A percentile compares a stretch with the other conserved stretches of the same genome.
phyloP scores from a whole-genome alignment of 1,140 invertebrate genomes.

The Ceratina calcarata region DNA sequence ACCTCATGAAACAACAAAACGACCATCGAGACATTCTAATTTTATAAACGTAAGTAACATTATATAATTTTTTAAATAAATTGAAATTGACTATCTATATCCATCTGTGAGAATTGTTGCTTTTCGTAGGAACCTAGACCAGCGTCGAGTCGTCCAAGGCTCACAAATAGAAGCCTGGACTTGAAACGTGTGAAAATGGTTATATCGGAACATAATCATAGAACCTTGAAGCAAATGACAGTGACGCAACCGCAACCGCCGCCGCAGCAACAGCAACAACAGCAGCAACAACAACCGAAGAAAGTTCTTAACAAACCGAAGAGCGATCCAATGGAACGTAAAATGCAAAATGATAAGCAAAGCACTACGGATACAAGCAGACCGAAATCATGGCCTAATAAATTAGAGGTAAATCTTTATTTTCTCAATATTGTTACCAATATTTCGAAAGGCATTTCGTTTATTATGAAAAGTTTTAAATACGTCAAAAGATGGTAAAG shows the following conservation, averaged over 20 bases:
- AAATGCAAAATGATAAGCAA: slow-evolving; percentile 73
- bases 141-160: slow-evolving; percentile 63
- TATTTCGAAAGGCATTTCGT: neutral
- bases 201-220: slow-evolving; percentile 81
- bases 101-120: neutral
- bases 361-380: slow-evolving; percentile 63
- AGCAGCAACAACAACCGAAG: slow-evolving; percentile 52
- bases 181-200: slow-evolving; percentile 82
- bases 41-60: slow-evolving; percentile 69
- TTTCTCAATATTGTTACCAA: neutral
- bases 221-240: slow-evolving; percentile 68
- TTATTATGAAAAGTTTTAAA: slow-evolving; percentile 1
- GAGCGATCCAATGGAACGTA: slow-evolving; percentile 76
- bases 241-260: slow-evolving; percentile 51
- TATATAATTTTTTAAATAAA: neutral
- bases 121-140: slow-evolving; percentile 69
- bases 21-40: slow-evolving; percentile 75
- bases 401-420: slow-evolving; percentile 74
- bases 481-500: too few species aligned
- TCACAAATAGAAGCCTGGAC: slow-evolving; percentile 79
- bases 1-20: slow-evolving; percentile 75
- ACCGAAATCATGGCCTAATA: slow-evolving; percentile 80
- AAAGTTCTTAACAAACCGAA: slow-evolving; percentile 75
- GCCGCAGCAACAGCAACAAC: neutral
- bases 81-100: too few species aligned